These are phyloP conservation scores for Cairina moschata DNA, from an alignment of 2,113 vertebrate species.

Conservation along the genomic window DNA sequence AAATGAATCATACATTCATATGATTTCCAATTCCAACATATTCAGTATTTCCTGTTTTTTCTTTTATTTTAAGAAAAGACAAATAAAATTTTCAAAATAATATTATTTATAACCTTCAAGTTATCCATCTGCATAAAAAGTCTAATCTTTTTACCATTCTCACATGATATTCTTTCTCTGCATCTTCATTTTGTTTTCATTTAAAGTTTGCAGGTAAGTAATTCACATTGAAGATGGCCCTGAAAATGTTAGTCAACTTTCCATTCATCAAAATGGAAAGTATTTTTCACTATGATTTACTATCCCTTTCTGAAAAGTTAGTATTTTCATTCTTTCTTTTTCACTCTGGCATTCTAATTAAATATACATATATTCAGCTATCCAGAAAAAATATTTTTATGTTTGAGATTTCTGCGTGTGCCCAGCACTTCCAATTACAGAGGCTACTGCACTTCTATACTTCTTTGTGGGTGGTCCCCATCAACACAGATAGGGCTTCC, in stretches of 20 bases:
- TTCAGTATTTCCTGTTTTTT: not conserved
- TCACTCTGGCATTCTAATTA: not conserved
- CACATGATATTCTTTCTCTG: not conserved
- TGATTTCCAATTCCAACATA: not conserved
- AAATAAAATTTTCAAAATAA: not conserved
- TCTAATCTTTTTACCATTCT: not conserved
- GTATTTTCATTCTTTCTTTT: not conserved
- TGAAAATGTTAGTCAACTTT: too few relatives aligned
- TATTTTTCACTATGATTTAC: too few relatives aligned
- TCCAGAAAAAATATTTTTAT: not conserved
- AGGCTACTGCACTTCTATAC: not conserved
- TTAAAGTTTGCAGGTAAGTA: not conserved
- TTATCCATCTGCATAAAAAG: not conserved
- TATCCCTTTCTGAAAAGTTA: not conserved
- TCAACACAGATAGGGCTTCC: not conserved
- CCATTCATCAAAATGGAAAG: too few relatives aligned
- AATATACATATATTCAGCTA: not conserved
- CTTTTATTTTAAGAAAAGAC: not conserved
- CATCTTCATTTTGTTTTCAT: not conserved
- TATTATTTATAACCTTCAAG: not conserved
- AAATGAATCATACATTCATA: fast-evolving
- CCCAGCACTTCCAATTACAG: not conserved
- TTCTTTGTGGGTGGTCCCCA: not conserved
- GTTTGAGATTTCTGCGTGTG: not conserved
- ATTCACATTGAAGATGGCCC: too few relatives aligned